Evolutionary conservation across 2,113 vertebrate species (phyloP).

Genomic region (Micronisus gabar): DNA sequence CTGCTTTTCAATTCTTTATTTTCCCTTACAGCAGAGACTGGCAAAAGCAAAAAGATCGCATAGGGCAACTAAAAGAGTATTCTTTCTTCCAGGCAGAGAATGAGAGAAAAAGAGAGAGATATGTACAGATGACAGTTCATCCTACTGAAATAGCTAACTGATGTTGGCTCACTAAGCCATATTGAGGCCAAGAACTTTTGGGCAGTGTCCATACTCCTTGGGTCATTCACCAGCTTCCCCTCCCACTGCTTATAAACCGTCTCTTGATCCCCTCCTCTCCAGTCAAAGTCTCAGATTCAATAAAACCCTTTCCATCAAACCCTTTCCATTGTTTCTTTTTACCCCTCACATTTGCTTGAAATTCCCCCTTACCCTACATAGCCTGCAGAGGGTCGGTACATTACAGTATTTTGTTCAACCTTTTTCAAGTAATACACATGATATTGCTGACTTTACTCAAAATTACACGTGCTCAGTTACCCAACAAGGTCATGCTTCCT

Average conservation of each 20-base stretch:
- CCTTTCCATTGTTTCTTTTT: not conserved
- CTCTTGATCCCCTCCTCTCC: not conserved
- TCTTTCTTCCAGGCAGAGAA: not conserved
- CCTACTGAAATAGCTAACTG: not conserved
- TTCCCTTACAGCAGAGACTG: not conserved
- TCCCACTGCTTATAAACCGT: not conserved
- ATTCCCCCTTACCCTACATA: not conserved
- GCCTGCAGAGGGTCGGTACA: not conserved
- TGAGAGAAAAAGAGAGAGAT: not conserved
- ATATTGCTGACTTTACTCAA: not conserved
- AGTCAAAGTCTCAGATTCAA: not conserved
- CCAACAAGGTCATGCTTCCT: not conserved
- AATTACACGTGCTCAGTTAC: not conserved
- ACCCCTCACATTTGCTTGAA: not conserved
- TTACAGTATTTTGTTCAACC: not conserved
- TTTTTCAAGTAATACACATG: not conserved
- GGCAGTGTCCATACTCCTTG: not conserved
- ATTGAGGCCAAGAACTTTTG: not conserved
- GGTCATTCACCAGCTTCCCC: not conserved
- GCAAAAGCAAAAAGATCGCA: not conserved
- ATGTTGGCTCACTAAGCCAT: not conserved
- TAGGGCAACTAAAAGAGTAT: not conserved
- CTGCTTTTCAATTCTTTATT: not conserved
- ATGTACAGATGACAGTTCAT: not conserved
- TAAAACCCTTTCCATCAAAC: not conserved